phyloP scores from a whole-genome alignment of 2,797 vertebrate species.

The Rhadinocentrus ornatus region DNA sequence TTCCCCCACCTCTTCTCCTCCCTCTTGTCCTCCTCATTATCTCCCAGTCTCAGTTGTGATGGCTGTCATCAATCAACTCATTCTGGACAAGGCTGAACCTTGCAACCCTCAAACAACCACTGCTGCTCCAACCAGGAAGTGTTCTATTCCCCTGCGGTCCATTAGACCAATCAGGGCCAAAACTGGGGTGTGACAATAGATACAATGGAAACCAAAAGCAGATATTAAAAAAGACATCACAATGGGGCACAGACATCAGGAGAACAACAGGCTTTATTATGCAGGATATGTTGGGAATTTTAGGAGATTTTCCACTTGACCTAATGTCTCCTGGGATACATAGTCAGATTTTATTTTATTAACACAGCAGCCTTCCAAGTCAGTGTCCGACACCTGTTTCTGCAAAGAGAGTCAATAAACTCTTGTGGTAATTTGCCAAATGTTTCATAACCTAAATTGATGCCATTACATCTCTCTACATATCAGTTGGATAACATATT shows the following conservation, averaged over 20 bases:
- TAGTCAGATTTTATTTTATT: constrained; percentile 26
- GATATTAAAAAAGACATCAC: constrained; percentile 64
- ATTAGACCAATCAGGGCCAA: constrained; percentile 70
- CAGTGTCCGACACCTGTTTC: constrained; percentile 8
- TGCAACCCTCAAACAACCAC: constrained; percentile 72
- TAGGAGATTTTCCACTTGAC: constrained; percentile 36
- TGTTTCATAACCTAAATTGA: not conserved
- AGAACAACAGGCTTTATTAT: constrained; percentile 68
- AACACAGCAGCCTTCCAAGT: constrained; percentile 5
- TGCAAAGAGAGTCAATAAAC: not conserved
- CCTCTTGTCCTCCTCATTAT: constrained; percentile 77
- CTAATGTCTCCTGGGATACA: constrained; percentile 52
- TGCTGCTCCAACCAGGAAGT: constrained; percentile 74
- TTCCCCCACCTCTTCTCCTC: constrained; percentile 55
- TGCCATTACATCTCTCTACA: not conserved
- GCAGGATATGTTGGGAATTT: constrained; percentile 50
- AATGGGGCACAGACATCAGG: constrained; percentile 60
- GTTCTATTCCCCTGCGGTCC: constrained; percentile 75
- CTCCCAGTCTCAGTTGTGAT: constrained; percentile 62
- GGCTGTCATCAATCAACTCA: constrained; percentile 81
- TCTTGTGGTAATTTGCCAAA: not conserved
- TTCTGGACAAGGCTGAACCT: constrained; percentile 75
- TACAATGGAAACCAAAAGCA: constrained; percentile 59
- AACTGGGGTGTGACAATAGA: constrained; percentile 62
- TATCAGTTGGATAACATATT: not conserved